A percentile compares a stretch with the other conserved stretches of the same genome.
phyloP scores from a whole-genome alignment of 2,113 vertebrate genomes.

The Anser cygnoides region DNA sequence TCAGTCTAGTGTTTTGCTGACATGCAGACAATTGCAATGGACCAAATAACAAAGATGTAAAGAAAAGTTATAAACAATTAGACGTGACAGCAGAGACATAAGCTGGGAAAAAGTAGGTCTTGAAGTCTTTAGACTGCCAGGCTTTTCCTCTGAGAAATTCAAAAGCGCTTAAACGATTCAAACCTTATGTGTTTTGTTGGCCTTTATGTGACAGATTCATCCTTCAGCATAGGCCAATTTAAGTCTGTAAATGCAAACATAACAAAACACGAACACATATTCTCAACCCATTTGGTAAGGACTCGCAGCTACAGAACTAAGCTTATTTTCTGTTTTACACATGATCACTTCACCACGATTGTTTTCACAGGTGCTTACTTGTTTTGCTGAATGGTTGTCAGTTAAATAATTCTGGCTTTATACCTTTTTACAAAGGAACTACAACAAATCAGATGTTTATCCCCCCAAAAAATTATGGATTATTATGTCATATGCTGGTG shows the following conservation, averaged over 20 bases:
- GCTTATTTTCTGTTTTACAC: neutral
- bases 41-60: neutral
- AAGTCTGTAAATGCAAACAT: neutral
- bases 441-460: neutral
- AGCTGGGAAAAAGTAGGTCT: neutral
- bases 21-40: neutral
- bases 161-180: neutral
- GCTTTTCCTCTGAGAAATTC: neutral
- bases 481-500: neutral
- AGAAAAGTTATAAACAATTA: neutral
- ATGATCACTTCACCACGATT: accelerated
- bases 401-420: neutral
- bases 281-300: neutral
- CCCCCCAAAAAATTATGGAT: neutral
- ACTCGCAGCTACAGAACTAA: neutral
- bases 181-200: neutral
- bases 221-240: neutral
- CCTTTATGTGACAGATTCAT: neutral
- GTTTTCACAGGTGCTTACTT: neutral
- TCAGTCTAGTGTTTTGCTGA: neutral
- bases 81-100: neutral
- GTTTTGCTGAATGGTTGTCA: neutral
- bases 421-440: neutral
- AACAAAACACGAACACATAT: neutral
- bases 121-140: neutral